These are phyloP conservation scores for Nasonovia ribisnigri DNA, from an alignment of 2,888 invertebrate species.

Conservation along the genomic window DNA sequence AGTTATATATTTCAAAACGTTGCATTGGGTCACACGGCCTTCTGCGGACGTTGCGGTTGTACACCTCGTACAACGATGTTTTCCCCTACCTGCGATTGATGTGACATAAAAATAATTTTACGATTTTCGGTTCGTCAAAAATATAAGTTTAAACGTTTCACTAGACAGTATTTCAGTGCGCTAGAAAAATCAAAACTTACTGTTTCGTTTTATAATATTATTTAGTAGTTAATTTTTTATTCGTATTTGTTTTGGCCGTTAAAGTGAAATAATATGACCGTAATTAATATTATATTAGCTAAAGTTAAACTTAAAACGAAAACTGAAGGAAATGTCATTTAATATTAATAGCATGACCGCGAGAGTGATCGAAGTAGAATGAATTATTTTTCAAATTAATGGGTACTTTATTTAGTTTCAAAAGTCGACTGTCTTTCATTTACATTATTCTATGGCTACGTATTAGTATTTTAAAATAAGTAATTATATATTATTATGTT, in stretches of 20 bases:
- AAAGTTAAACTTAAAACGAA: not conserved
- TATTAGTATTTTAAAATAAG: not conserved
- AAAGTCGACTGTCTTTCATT: not conserved
- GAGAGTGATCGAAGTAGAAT: not conserved
- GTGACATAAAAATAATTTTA: not conserved
- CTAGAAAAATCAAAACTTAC: not conserved
- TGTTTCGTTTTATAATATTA: not conserved
- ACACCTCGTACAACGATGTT: not conserved
- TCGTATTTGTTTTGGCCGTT: not conserved
- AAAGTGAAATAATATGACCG: not conserved
- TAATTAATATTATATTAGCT: not conserved
- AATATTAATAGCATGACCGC: not conserved
- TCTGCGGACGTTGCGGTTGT: not conserved
- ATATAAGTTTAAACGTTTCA: not conserved
- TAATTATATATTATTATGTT: not conserved
- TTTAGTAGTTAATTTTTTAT: not conserved
- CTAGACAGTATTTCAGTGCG: not conserved
- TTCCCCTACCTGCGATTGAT: not conserved
- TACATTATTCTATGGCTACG: not conserved
- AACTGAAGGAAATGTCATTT: not conserved
- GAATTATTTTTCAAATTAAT: not conserved
- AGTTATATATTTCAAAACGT: not conserved
- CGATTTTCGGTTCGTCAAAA: not conserved
- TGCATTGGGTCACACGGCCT: not conserved
- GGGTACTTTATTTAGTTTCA: not conserved